Conservation (phyloP, 2,888 invertebrate genomes). For the Tenthredo notha region DNA sequence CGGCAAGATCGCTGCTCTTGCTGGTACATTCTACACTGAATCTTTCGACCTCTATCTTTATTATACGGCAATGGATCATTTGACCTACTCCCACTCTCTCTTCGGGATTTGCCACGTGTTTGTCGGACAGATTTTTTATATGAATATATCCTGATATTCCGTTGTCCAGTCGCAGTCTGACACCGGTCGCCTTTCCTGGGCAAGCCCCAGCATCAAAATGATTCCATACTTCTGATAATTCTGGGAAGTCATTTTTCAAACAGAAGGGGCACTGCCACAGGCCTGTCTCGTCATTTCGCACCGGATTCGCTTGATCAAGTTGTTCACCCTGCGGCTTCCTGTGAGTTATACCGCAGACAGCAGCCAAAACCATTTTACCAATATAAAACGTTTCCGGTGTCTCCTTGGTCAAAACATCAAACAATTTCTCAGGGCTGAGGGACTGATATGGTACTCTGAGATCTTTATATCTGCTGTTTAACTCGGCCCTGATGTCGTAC, state of each 20-base stretch:
- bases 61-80: slow-evolving; percentile 92
- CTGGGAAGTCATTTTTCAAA: slow-evolving; percentile 96
- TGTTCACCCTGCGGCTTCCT: slow-evolving; percentile 95
- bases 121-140: slow-evolving; percentile 95
- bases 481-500: slow-evolving; percentile 97
- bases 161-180: slow-evolving; percentile 94
- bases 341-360: slow-evolving; percentile 90
- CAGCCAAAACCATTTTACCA: slow-evolving; percentile 90
- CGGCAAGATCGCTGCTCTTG: slow-evolving; percentile 94
- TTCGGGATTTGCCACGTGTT: slow-evolving; percentile 94
- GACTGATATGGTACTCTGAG: slow-evolving; percentile 88
- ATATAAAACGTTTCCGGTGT: slow-evolving; percentile 96
- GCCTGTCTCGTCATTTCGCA: slow-evolving; percentile 95
- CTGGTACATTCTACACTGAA: slow-evolving; percentile 97
- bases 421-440: slow-evolving; percentile 92
- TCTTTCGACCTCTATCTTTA: slow-evolving; percentile 97
- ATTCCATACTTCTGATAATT: slow-evolving; percentile 98
- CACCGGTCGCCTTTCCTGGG: slow-evolving; percentile 97
- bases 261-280: slow-evolving; percentile 99
- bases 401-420: slow-evolving; percentile 98
- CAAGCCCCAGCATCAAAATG: slow-evolving; percentile 98
- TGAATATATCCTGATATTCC: slow-evolving; percentile 95
- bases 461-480: slow-evolving; percentile 96
- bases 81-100: slow-evolving; percentile 93
- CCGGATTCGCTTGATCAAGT: slow-evolving; percentile 96